Evolutionary conservation across 2,113 vertebrate species (phyloP).

Genomic region (Urocitellus parryii): DNA sequence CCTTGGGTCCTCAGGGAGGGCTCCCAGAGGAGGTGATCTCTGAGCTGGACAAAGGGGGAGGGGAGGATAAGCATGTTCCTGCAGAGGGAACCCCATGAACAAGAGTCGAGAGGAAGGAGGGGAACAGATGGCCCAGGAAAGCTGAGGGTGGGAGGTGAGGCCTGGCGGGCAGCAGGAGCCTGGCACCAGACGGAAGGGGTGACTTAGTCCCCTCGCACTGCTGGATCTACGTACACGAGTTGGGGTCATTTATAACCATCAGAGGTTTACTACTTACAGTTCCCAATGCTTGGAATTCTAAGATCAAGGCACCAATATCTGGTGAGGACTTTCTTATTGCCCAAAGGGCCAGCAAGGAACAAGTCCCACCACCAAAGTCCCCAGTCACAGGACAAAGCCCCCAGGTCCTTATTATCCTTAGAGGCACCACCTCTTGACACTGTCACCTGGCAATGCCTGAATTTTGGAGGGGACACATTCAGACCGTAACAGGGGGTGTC

Average conservation of each 20-base stretch:
- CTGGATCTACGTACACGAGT: fast-evolving
- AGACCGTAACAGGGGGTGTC: neutral
- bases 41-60: neutral
- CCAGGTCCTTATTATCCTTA: neutral
- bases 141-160: neutral
- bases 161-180: neutral
- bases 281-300: neutral
- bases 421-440: neutral
- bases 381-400: neutral
- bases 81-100: neutral
- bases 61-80: neutral
- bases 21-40: conserved; percentile 7
- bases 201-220: too few species aligned
- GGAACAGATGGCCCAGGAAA: neutral
- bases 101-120: neutral
- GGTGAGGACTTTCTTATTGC: neutral
- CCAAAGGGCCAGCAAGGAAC: neutral
- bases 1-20: neutral
- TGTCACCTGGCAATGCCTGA: neutral
- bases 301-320: neutral
- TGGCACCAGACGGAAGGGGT: fast-evolving
- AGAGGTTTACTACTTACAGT: neutral
- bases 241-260: too few species aligned
- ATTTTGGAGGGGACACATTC: neutral
- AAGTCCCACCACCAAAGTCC: neutral